Evolutionary conservation across 2,113 vertebrate genomes (phyloP).

Genomic region (Heterochromis multidens): DNA sequence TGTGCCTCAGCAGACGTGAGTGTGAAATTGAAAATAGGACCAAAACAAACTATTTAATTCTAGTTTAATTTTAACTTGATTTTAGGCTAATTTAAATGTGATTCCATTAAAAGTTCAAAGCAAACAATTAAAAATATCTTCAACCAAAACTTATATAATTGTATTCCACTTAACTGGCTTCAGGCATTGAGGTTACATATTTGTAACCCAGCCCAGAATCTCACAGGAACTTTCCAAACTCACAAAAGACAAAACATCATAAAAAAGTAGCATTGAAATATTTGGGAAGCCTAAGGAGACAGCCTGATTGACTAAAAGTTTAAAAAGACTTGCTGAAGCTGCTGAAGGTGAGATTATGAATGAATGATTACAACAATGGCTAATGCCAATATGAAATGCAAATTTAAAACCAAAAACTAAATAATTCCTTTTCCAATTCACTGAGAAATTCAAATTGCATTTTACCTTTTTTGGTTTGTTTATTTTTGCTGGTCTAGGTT

Average conservation of each 20-base stretch:
- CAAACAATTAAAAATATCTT: not conserved
- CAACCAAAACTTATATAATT: not conserved
- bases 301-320: not conserved
- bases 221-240: not conserved
- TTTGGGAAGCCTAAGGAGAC: not conserved
- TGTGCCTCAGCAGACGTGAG: not conserved
- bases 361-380: not conserved
- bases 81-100: not conserved
- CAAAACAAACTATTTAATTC: not conserved
- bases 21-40: not conserved
- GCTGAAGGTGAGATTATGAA: not conserved
- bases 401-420: not conserved
- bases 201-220: not conserved
- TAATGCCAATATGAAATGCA: not conserved
- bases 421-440: not conserved
- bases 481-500: not conserved
- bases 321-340: not conserved
- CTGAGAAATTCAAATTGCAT: not conserved
- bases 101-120: not conserved
- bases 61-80: not conserved
- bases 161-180: not conserved
- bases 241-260: not conserved
- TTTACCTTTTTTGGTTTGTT: not conserved
- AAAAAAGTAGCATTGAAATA: not conserved
- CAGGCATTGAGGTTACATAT: not conserved